Evolutionary conservation across 2,797 vertebrate species (phyloP), one percentile per base, ranked within the genome.

Genomic region (Catamblyrhynchus diadema): DNA sequence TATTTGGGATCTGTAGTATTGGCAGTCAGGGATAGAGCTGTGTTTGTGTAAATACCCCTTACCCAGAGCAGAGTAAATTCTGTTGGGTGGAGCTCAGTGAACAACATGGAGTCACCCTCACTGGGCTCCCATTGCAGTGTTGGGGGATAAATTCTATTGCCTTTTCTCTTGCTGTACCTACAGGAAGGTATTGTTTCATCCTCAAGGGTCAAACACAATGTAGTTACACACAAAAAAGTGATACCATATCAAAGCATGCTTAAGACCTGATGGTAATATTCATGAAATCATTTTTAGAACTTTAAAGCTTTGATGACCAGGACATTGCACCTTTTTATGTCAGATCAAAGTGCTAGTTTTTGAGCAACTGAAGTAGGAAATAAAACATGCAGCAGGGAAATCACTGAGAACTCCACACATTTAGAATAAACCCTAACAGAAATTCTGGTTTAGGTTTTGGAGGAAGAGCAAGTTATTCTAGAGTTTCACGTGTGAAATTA

Each of bases 31-130:
- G 11, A 45, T 6, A 83, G 21, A 14, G 21, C 28, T 6, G 1
- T 44, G 13, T 67, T 78, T 71, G 11, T 64, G 17, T 30, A 64
- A 72, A 37, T 18, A 39, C 0, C 4, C 24, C 14, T 30, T 32
- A n/a, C 5, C 32, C 22, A 27, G 69, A 77, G 28, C 1, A 37
- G 17, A 20, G 4, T 19, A 37, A 37, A 17, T 27, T 59, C 57
- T 59, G 35, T 9, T 1, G 0, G 35, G 23, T 8, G 64, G 48
- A 85, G 35, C 15, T 67, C 32, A 37, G 33, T 47, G 50, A 64
- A 4, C 4, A 54, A 16, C 2, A 0, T 0, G 3, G 15, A 67
- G 8, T 19, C 9, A 1, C 15, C 21, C 30, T 81, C 2, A 0
- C 17, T 27, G 10, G 17, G 25, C 7, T 56, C 14, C 14, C 45